Percentiles rank a stretch among this genome's conserved stretches.
Evolutionary conservation across 2,797 vertebrate genomes (phyloP).

Genomic region (Erithacus rubecula): DNA sequence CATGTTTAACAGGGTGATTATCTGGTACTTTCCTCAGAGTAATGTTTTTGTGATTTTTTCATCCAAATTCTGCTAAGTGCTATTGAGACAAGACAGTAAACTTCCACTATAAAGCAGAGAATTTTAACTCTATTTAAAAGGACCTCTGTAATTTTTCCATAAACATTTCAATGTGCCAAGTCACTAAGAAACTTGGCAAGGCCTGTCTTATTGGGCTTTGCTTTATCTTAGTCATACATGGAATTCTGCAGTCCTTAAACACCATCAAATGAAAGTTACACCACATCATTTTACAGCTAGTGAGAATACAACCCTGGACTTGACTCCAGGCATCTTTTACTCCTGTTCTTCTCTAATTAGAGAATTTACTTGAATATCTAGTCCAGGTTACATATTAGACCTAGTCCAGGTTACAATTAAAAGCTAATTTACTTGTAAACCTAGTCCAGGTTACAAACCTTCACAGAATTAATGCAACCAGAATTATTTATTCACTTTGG

Average conservation of each 20-base stretch:
- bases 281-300: accelerated
- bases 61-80: neutral
- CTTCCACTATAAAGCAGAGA: neutral
- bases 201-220: neutral
- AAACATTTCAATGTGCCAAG: neutral
- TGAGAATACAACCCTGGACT: neutral
- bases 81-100: neutral
- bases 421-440: neutral
- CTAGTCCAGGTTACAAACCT: neutral
- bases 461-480: neutral
- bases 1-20: neutral
- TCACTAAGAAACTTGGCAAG: neutral
- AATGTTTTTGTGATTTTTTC: neutral
- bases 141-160: neutral
- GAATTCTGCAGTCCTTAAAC: neutral
- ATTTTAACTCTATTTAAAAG: neutral
- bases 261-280: neutral
- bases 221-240: neutral
- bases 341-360: neutral
- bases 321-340: neutral
- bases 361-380: neutral
- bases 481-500: neutral
- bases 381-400: neutral
- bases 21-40: neutral
- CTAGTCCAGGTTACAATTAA: neutral